Evolutionary conservation across 2,888 invertebrate genomes (phyloP).

Genomic region (Tiliacea citrago): DNA sequence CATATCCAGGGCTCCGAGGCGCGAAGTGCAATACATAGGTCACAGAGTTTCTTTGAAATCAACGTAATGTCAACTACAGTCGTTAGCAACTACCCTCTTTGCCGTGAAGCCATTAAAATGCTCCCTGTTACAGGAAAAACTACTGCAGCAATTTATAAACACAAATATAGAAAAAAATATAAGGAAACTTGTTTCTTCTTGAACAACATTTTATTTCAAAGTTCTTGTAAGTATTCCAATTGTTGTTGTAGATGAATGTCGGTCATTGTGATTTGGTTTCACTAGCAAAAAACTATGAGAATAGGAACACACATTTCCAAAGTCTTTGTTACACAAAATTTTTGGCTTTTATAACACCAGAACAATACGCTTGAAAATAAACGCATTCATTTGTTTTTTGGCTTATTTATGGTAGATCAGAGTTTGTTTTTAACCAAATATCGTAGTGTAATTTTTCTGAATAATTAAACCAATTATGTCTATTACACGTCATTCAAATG

Average conservation of each 20-base stretch:
- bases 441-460: not conserved
- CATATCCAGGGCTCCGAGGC: constrained; percentile 6
- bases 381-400: not conserved
- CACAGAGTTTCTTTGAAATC: constrained; percentile 55
- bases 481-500: not conserved
- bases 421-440: not conserved
- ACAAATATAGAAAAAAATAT: constrained; percentile 14
- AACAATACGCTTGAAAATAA: not conserved
- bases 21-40: constrained; percentile 35
- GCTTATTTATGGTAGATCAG: not conserved
- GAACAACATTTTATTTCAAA: constrained; percentile 27
- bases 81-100: constrained; percentile 11
- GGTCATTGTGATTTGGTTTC: constrained; percentile 5
- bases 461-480: not conserved
- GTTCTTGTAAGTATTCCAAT: constrained; percentile 25
- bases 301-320: not conserved
- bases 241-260: constrained; percentile 19
- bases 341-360: not conserved
- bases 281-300: not conserved
- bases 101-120: constrained; percentile 37
- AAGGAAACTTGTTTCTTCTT: constrained; percentile 18
- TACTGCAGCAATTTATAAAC: constrained; percentile 30
- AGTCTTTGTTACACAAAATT: not conserved
- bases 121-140: constrained; percentile 10
- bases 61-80: constrained; percentile 45